A percentile compares a stretch with the other conserved stretches of the same genome.
These are phyloP conservation scores for Mythimna impura DNA, from an alignment of 2,888 invertebrate species.

Conservation along the genomic window DNA sequence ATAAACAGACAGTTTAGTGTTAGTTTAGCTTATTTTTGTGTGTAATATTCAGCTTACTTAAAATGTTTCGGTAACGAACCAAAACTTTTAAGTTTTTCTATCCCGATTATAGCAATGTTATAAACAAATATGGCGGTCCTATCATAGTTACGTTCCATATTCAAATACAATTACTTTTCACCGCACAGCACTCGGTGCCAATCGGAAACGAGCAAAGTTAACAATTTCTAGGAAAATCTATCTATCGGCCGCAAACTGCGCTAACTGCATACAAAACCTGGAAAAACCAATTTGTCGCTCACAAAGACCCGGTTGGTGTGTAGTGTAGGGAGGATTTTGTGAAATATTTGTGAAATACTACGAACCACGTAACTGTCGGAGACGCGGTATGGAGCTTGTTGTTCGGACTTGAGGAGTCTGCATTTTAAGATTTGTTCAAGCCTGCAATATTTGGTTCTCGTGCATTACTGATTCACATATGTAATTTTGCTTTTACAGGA, in stretches of 20 bases:
- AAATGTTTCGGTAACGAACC: neutral
- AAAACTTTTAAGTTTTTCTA: neutral
- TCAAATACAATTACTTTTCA: constrained; percentile 49
- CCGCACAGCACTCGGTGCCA: constrained; percentile 37
- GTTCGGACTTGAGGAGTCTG: constrained; percentile 5
- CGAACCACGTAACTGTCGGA: constrained; percentile 48
- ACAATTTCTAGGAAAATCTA: constrained; percentile 58
- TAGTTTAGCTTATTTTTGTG: too few relatives aligned
- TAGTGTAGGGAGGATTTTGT: constrained; percentile 68
- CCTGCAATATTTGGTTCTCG: neutral
- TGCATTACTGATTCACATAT: neutral
- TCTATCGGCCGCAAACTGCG: constrained; percentile 48
- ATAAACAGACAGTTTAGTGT: too few relatives aligned
- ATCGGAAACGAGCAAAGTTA: constrained; percentile 56
- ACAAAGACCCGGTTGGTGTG: constrained; percentile 74
- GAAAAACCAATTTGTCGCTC: constrained; percentile 76
- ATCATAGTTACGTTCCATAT: constrained; percentile 37
- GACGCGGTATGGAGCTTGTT: neutral
- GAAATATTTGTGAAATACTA: constrained; percentile 71
- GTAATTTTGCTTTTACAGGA: neutral
- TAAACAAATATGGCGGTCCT: neutral
- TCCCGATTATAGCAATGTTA: neutral
- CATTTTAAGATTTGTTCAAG: neutral
- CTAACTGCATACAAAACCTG: constrained; percentile 65
- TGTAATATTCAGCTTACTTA: neutral